phyloP scores from a whole-genome alignment of 2,888 invertebrate species.

The Spicauda simplicius region DNA sequence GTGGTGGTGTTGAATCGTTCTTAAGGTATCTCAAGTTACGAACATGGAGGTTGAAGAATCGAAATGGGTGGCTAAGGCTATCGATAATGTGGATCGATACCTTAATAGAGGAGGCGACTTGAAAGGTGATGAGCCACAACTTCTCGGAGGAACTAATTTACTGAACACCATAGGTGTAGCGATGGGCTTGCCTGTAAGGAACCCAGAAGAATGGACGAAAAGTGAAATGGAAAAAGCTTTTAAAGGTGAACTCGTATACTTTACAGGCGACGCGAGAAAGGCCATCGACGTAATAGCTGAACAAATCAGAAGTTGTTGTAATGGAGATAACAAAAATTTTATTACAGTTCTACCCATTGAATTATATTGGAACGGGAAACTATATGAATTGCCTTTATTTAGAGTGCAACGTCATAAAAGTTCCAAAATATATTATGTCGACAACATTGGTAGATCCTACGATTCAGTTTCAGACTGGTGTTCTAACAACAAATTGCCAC shows the following conservation, averaged over 20 bases:
- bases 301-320: constrained; percentile 43
- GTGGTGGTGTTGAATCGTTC: constrained; percentile 44
- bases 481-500: constrained; percentile 40
- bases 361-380: constrained; percentile 42
- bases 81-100: constrained; percentile 45
- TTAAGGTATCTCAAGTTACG: background rate
- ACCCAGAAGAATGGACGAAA: constrained; percentile 43
- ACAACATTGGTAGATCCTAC: constrained; percentile 42
- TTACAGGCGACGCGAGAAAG: constrained; percentile 42
- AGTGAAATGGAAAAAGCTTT: constrained; percentile 40
- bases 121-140: constrained; percentile 44
- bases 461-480: constrained; percentile 38
- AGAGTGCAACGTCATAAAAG: constrained; percentile 41
- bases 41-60: constrained; percentile 44
- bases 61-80: constrained; percentile 44
- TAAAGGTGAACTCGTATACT: constrained; percentile 43
- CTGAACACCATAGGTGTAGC: constrained; percentile 48
- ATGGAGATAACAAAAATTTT: constrained; percentile 42
- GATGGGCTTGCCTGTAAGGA: constrained; percentile 44
- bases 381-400: constrained; percentile 46
- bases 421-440: constrained; percentile 40
- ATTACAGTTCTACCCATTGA: constrained; percentile 45
- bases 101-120: constrained; percentile 46
- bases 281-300: constrained; percentile 45
- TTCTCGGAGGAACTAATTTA: constrained; percentile 44